Evolutionary conservation across 2,113 vertebrate species (phyloP).

Genomic region (Forbesichthys agassizii): DNA sequence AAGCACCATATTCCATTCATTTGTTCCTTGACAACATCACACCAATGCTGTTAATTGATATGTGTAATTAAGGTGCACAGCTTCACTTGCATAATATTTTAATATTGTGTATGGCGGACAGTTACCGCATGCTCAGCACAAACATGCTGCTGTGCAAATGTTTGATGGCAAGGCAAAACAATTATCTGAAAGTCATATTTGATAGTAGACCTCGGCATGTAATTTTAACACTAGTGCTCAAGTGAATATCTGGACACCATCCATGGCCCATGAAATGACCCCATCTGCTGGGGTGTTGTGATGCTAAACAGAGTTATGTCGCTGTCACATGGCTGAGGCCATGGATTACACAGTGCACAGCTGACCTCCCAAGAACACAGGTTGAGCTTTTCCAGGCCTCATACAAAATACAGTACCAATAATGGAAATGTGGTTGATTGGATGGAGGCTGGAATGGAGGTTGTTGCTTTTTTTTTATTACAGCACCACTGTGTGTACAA

Average conservation of each 20-base stretch:
- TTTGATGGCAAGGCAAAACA: not conserved
- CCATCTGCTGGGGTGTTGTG: slow-evolving; percentile 18
- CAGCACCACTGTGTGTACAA: too few species aligned
- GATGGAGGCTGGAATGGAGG: not conserved
- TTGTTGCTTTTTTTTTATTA: not conserved
- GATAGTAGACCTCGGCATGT: not conserved
- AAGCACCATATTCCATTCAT: too few species aligned
- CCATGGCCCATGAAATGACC: slow-evolving; percentile 24
- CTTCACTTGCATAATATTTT: not conserved
- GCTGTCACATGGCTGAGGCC: slow-evolving; percentile 23
- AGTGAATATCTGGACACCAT: slow-evolving; percentile 42
- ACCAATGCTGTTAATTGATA: too few species aligned
- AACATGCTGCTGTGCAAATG: not conserved
- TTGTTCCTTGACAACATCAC: too few species aligned
- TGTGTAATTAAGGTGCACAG: not conserved
- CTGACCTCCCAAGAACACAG: slow-evolving; percentile 46
- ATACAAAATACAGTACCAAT: not conserved
- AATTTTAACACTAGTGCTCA: slow-evolving; percentile 21
- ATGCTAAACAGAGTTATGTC: slow-evolving; percentile 38
- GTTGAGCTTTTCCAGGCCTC: slow-evolving; percentile 7
- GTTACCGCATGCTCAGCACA: not conserved
- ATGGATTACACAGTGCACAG: slow-evolving; percentile 5
- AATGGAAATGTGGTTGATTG: not conserved
- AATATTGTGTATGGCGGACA: not conserved
- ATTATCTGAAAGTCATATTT: not conserved